A percentile compares a stretch with the other conserved stretches of the same genome.
Conservation (phyloP, 2,797 vertebrate species). For the Dendrocincla tyrannina region DNA sequence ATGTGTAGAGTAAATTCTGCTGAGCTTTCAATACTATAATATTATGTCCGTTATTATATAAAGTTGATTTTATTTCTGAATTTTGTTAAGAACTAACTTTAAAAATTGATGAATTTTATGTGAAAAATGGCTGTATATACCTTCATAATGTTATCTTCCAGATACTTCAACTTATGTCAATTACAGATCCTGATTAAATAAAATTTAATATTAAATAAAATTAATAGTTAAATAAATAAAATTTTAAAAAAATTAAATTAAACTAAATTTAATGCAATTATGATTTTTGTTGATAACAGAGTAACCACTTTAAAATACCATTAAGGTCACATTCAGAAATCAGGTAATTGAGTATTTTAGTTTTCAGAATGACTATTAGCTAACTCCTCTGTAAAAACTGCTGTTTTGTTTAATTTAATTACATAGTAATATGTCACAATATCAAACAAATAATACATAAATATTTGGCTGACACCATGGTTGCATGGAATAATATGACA, state of each 20-base stretch:
- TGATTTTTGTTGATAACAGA: not conserved
- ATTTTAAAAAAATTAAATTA: no score
- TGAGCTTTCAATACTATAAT: not conserved
- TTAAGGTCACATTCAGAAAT: not conserved
- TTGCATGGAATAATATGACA: slow-evolving; percentile 1
- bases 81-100: not conserved
- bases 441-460: not conserved
- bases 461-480: not conserved
- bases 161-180: not conserved
- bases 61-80: not conserved
- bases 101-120: not conserved
- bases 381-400: no score
- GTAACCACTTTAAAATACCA: not conserved
- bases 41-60: not conserved
- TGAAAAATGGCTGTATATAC: not conserved
- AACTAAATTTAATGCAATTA: not conserved
- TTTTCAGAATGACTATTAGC: no score
- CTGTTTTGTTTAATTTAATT: no score
- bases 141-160: not conserved
- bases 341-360: not conserved
- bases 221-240: no score
- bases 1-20: not conserved
- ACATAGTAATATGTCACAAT: no score
- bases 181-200: not conserved
- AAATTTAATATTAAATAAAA: no score